Base-by-base conservation (phyloP, 2,888 invertebrate species). In the Acronicta psi region DNA sequence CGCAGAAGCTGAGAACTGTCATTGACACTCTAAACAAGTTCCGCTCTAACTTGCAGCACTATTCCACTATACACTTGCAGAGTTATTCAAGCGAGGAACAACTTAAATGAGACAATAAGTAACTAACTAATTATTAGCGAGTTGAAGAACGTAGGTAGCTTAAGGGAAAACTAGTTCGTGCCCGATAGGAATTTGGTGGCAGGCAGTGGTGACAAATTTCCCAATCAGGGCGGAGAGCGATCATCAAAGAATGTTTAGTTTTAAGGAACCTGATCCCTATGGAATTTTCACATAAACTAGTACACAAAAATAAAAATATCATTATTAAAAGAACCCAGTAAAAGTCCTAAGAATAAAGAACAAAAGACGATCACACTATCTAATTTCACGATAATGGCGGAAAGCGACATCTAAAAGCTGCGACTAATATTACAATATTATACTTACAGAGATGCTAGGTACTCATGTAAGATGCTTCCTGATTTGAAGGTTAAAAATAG, bases 1-100 rank as follows among this genome's bases (percentile, higher is more conserved):
- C 77, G 72, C 73, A 69, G 76, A 75, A 81, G 73, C 76, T 69
- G 66, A 69, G 74, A 77, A 78, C 79, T 81, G 85, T 79, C 85
- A 86, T 83, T 84, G 87, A 85, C 86, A 86, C 85, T 79, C 75
- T 81, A 80, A 82, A 80, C 83, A 84, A 87, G 84, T 85, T 83
- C 77, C 78, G 73, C 56, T 75, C 82, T 75, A 83, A 86, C 79
- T 83, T 85, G 72, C 79, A 69, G 75, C 75, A 65, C 69, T 66
- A 69, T 73, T 71, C 72, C 66, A 70, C 73, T 73, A 71, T 70
- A 73, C 71, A 75, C 79, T 79, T 75, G 71, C 63, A 43, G 73
- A 81, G 79, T 83, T 80, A 77, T 82, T 79, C 81, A 73, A 61
- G 69, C 70, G 69, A 56, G 65, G 70, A 79, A 81, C 81, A 84